phyloP scores from a whole-genome alignment of 92 coral and sea anemone genomes.

The Phenganax subtilis region DNA sequence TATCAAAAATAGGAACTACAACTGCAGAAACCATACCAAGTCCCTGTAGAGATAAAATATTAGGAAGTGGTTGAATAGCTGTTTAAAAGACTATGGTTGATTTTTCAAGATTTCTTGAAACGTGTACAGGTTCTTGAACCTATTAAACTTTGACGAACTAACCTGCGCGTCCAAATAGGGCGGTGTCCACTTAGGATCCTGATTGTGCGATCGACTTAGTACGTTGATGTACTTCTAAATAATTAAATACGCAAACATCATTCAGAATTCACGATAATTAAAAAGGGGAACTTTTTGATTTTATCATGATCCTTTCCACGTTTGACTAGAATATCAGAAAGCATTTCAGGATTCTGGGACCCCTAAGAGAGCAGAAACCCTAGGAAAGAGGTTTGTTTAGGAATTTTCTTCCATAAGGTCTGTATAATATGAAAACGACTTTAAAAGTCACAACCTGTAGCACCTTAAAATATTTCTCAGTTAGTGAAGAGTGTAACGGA shows the following conservation, averaged over 20 bases:
- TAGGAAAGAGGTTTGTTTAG: no score
- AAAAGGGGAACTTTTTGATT: not conserved
- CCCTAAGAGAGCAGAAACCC: no score
- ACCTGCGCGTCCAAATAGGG: slow-evolving; percentile 66
- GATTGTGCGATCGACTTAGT: slow-evolving; percentile 75
- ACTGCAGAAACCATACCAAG: slow-evolving; percentile 85
- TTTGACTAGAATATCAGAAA: no score
- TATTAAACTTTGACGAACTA: slow-evolving; percentile 32
- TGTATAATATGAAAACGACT: no score
- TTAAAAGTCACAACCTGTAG: no score
- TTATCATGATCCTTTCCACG: no score
- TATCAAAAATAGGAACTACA: slow-evolving; percentile 76
- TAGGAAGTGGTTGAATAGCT: not conserved
- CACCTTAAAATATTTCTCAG: no score
- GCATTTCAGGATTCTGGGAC: no score
- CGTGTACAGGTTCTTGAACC: slow-evolving; percentile 35
- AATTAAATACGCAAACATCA: slow-evolving; percentile 1
- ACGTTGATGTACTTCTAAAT: slow-evolving; percentile 74
- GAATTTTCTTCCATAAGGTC: no score
- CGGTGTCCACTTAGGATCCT: slow-evolving; percentile 61
- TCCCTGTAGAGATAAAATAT: slow-evolving; percentile 57
- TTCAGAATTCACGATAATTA: not conserved
- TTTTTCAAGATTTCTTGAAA: slow-evolving; percentile 41
- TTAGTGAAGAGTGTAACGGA: no score
- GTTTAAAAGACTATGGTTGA: not conserved